A percentile compares a stretch with the other conserved stretches of the same genome.
These are phyloP conservation scores for Calephelis nemesis DNA, from an alignment of 1,140 invertebrate species.

Conservation along the genomic window DNA sequence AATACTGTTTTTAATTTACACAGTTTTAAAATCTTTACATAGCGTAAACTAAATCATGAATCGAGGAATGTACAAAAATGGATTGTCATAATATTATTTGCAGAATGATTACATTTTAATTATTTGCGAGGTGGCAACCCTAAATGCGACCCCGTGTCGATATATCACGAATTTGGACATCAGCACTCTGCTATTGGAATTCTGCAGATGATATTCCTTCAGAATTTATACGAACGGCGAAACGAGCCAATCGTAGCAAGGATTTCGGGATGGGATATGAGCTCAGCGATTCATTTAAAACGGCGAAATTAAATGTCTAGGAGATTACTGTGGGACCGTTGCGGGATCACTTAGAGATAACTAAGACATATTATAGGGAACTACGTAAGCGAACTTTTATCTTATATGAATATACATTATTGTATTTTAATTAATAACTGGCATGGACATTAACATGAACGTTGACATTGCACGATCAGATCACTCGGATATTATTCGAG, in stretches of 20 bases:
- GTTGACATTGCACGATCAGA: no score
- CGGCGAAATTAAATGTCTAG: conserved; percentile 67
- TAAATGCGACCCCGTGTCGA: conserved; percentile 47
- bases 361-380: conserved; percentile 60
- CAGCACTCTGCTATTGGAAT: conserved; percentile 70
- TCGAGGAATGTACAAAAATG: no score
- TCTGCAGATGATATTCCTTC: conserved; percentile 68
- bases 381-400: conserved; percentile 16
- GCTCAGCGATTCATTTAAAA: conserved; percentile 69
- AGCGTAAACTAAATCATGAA: no score
- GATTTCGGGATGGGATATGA: conserved; percentile 59
- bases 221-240: conserved; percentile 61
- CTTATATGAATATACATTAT: background rate
- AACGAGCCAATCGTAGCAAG: conserved; percentile 54
- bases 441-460: no score
- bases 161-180: conserved; percentile 75
- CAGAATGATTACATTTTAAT: background rate
- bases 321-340: conserved; percentile 56
- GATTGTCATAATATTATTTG: no score
- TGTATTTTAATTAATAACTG: no score
- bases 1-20: no score
- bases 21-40: no score
- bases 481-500: no score
- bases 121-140: conserved; percentile 3
- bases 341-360: conserved; percentile 58